Evolutionary conservation across 1,140 invertebrate species (phyloP).

Genomic region (Hycleus phaleratus): DNA sequence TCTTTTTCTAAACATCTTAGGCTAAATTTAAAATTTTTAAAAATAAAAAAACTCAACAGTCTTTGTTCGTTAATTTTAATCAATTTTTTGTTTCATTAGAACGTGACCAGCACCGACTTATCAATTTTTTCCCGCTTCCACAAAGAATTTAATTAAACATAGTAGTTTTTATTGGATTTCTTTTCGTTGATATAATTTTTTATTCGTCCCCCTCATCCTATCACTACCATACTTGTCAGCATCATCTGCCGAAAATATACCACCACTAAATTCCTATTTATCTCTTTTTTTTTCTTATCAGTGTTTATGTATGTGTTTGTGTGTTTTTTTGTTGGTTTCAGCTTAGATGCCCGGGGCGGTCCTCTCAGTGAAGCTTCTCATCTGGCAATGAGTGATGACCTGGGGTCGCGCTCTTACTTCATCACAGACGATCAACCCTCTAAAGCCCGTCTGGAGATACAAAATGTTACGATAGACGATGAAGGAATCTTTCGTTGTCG

Average conservation of each 20-base stretch:
- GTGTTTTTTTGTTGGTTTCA: slow-evolving; percentile 39
- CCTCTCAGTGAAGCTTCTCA: slow-evolving; percentile 55
- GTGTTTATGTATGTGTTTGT: slow-evolving; percentile 2
- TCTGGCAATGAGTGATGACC: slow-evolving; percentile 65
- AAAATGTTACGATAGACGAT: slow-evolving; percentile 61
- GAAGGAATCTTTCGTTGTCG: slow-evolving; percentile 75
- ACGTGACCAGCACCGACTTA: no score
- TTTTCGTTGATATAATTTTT: neutral
- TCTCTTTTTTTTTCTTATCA: slow-evolving; percentile 6
- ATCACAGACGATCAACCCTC: slow-evolving; percentile 58
- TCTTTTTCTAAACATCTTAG: no score
- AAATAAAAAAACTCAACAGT: no score
- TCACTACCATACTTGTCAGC: no score
- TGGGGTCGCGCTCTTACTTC: slow-evolving; percentile 68
- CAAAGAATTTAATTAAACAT: no score
- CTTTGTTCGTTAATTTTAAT: no score
- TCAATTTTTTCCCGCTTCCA: no score
- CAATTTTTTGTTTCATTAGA: no score
- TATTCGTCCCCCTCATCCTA: no score
- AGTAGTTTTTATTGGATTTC: neutral
- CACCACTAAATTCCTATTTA: neutral
- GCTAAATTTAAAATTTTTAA: no score
- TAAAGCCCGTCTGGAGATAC: slow-evolving; percentile 62
- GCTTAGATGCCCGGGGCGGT: slow-evolving; percentile 66
- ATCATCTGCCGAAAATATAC: neutral